phyloP scores from a whole-genome alignment of 2,113 vertebrate genomes.

The Plotosus lineatus region DNA sequence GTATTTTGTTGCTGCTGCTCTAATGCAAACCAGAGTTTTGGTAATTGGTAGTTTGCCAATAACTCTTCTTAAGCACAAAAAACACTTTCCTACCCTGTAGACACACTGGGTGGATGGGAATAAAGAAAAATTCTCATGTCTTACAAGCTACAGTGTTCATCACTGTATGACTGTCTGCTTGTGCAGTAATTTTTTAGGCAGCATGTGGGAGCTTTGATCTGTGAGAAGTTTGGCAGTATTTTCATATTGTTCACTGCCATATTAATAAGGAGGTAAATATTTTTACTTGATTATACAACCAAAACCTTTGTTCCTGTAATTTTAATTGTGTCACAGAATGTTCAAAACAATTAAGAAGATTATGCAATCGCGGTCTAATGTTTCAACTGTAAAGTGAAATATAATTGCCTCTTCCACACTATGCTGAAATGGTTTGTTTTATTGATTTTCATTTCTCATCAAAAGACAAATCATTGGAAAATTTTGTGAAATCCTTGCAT shows the following conservation, averaged over 20 bases:
- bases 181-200: conserved; percentile 47
- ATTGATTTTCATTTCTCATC: not conserved
- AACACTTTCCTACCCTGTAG: conserved; percentile 38
- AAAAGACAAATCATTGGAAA: not conserved
- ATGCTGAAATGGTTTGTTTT: not conserved
- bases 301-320: conserved; percentile 38
- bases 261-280: conserved; percentile 61
- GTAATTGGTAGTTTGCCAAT: conserved; percentile 59
- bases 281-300: conserved; percentile 53
- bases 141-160: conserved; percentile 53
- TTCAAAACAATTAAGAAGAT: not conserved
- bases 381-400: conserved; percentile 24
- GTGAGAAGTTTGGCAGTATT: conserved; percentile 55
- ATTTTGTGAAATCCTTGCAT: not conserved
- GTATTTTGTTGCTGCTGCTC: conserved; percentile 65
- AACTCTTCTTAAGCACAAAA: conserved; percentile 54
- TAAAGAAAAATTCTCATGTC: conserved; percentile 44
- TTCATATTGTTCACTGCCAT: conserved; percentile 58
- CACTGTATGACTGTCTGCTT: conserved; percentile 35
- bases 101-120: conserved; percentile 36
- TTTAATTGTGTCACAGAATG: conserved; percentile 31
- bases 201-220: conserved; percentile 68
- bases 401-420: not conserved
- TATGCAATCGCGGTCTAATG: conserved; percentile 12
- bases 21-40: conserved; percentile 77